Conservation (phyloP, 37 sponge, comb jelly and placozoan species). For the Crambe crambe region DNA sequence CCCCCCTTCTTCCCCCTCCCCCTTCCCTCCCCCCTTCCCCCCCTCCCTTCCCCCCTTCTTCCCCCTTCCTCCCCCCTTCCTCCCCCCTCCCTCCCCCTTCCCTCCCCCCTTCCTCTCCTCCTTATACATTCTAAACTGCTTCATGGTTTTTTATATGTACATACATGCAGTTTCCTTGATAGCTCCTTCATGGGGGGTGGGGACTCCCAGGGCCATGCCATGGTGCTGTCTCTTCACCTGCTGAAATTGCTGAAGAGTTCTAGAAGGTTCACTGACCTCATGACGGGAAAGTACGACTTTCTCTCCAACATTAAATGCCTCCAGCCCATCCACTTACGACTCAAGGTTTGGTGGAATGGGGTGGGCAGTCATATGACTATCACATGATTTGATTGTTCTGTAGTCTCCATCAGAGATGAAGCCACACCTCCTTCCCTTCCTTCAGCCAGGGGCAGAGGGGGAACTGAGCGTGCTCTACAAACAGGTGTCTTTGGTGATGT, state of each 20-base stretch:
- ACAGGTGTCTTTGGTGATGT: conserved; percentile 33
- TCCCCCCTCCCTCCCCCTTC: neutral
- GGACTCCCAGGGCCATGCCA: conserved; percentile 58
- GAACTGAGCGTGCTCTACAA: conserved; percentile 41
- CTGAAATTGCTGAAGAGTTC: conserved; percentile 50
- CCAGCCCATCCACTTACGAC: conserved; percentile 16
- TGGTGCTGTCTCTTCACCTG: conserved; percentile 66
- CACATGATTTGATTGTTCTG: neutral
- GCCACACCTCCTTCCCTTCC: conserved; percentile 67
- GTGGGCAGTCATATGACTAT: neutral
- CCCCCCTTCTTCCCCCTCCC: neutral
- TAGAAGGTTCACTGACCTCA: conserved; percentile 45
- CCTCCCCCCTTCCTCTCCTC: neutral
- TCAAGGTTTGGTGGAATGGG: too few relatives aligned
- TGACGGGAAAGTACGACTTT: conserved; percentile 23
- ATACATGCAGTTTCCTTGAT: conserved; percentile 43
- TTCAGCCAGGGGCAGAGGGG: conserved; percentile 42
- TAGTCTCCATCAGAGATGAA: conserved; percentile 29
- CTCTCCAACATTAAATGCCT: conserved; percentile 25
- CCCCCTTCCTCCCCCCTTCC: neutral
- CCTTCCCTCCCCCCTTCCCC: neutral
- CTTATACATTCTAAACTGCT: neutral
- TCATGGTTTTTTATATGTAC: neutral
- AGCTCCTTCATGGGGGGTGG: conserved; percentile 69
- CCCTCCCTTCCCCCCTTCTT: neutral